Base-by-base conservation (phyloP, 2,888 invertebrate species). In the Coenonympha glycerion region DNA sequence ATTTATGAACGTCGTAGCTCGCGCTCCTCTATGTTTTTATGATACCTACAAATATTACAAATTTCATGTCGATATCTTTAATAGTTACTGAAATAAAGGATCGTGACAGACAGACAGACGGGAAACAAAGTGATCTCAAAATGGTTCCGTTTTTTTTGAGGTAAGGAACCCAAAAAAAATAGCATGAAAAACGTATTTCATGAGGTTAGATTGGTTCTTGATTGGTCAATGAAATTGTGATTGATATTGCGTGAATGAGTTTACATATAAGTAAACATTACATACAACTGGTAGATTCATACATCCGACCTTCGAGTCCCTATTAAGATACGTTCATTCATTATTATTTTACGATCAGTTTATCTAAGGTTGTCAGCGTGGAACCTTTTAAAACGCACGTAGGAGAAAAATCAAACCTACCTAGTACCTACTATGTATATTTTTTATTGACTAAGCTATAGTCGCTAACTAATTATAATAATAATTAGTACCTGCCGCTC, bases 261-360 rank as follows among this genome's bases (percentile, higher is more conserved):
- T 26, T 41, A 11, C 9, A 40, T 18, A 5, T 40, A 16, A n/a
- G 26, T 21, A 45, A 45, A 11, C 24, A 47, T 31, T 47, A 11
- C 24, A 47, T 31, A 47, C 39, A 39, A 47, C 31, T 47, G 36
- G 15, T 19, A 40, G 22, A 34, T 16, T 39, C 49, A 42, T n/a
- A n/a, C 24, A 49, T 31, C n/a, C 19, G 53, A 50, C 56, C 56
- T 56, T 56, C 53, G 19, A 28, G 42, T 44, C 15, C 56, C 50
- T 51, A 50, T 48, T 46, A 56, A 51, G 56, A 47, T 48, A 39
- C 45, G 47, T 56, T 53, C 56, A 56, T 56, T 53, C 56, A 56
- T 53, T 53, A 56, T 53, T 53, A 53, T 46, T 53, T 56, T 53
- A 53, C 46, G 53, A 53, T 45, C 53, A 45, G 47, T 51, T 50